phyloP scores from a whole-genome alignment of 1,140 invertebrate species.

The Orius laevigatus region DNA sequence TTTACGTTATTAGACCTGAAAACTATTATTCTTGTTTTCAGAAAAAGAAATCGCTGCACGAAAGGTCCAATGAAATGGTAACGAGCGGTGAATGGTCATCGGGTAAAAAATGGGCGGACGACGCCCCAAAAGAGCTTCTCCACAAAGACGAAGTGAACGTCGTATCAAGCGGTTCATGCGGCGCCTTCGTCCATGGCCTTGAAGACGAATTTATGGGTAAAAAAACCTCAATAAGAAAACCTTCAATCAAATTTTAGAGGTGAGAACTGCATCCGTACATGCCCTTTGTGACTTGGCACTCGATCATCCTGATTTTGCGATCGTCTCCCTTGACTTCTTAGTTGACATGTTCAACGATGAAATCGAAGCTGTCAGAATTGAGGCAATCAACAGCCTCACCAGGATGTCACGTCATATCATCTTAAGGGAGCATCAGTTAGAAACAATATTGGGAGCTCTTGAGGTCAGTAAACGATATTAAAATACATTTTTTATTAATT shows the following conservation, averaged over 20 bases:
- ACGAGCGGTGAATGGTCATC: constrained; percentile 77
- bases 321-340: constrained; percentile 79
- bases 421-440: constrained; percentile 85
- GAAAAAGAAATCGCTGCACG: constrained; percentile 58
- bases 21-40: constrained; percentile 21
- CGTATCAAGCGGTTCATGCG: constrained; percentile 87
- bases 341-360: constrained; percentile 99
- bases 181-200: constrained; percentile 93
- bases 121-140: constrained; percentile 60
- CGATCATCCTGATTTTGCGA: constrained; percentile 70
- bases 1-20: too few relatives aligned
- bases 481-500: neutral
- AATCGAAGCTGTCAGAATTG: constrained; percentile 89
- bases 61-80: constrained; percentile 61
- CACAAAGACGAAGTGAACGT: constrained; percentile 64
- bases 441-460: constrained; percentile 82
- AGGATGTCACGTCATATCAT: constrained; percentile 76
- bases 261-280: constrained; percentile 84
- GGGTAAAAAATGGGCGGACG: constrained; percentile 82
- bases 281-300: constrained; percentile 81
- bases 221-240: neutral
- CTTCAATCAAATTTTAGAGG: constrained; percentile 44
- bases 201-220: constrained; percentile 92
- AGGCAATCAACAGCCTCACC: constrained; percentile 82
- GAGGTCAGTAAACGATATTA: constrained; percentile 38